A percentile compares a stretch with the other conserved stretches of the same genome.
Conservation (phyloP, 2,797 vertebrate genomes). For the Anableps anableps region DNA sequence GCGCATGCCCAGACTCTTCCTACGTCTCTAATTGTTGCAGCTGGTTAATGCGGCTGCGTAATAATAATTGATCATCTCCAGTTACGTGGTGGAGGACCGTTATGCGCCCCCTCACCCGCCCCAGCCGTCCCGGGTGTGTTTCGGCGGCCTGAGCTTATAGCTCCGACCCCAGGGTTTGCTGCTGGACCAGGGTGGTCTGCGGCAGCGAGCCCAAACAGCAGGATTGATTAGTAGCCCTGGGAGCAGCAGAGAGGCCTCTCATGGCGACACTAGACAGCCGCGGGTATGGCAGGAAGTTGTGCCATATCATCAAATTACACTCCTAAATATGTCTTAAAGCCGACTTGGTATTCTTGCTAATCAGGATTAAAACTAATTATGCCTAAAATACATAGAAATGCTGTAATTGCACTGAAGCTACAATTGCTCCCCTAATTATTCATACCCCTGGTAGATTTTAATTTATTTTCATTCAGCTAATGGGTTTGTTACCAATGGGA, state of each 20-base stretch:
- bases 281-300: not conserved
- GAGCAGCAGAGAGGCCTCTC: constrained; percentile 66
- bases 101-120: constrained; percentile 17
- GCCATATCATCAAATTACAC: not conserved
- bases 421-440: not conserved
- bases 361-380: not conserved
- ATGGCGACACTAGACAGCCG: constrained; percentile 29
- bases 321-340: not conserved
- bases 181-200: constrained; percentile 75
- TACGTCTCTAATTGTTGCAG: constrained; percentile 45
- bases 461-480: not conserved
- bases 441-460: not conserved
- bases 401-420: not conserved
- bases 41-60: constrained; percentile 26
- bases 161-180: constrained; percentile 70
- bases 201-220: constrained; percentile 74
- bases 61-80: constrained; percentile 50
- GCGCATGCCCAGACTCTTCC: constrained; percentile 62
- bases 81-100: constrained; percentile 17
- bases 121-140: constrained; percentile 31
- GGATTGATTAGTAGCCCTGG: constrained; percentile 61
- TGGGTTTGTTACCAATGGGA: not conserved
- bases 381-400: not conserved
- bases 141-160: constrained; percentile 66
- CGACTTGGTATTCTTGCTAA: not conserved